phyloP scores from a whole-genome alignment of 2,113 vertebrate genomes.

The Strix uralensis region DNA sequence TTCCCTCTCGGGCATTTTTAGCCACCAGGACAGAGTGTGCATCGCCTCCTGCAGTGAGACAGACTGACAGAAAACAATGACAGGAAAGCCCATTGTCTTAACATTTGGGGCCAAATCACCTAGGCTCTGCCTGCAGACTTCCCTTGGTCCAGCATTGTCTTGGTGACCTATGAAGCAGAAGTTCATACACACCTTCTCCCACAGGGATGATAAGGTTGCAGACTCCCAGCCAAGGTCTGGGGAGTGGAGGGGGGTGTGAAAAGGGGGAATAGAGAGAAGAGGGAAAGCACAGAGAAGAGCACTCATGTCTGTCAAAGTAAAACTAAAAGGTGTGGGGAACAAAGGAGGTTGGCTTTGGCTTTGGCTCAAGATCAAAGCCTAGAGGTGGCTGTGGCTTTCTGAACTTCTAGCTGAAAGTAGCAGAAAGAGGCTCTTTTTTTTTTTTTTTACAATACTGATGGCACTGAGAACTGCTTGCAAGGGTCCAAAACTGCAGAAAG shows the following conservation, averaged over 20 bases:
- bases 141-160: not conserved
- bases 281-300: not conserved
- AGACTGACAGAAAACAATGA: not conserved
- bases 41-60: not conserved
- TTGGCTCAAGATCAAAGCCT: not conserved
- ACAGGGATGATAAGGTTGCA: not conserved
- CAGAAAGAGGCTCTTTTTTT: not conserved
- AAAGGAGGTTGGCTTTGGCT: not conserved
- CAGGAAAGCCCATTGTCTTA: conserved; percentile 7
- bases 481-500: not conserved
- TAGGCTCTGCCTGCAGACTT: not conserved
- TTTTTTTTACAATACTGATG: not conserved
- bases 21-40: not conserved
- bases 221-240: not conserved
- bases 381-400: not conserved
- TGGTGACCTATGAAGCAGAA: not conserved
- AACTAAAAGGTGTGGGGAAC: not conserved
- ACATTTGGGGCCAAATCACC: not conserved
- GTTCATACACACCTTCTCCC: not conserved
- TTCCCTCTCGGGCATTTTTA: not conserved
- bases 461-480: not conserved
- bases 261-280: not conserved
- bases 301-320: not conserved
- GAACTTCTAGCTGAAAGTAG: not conserved
- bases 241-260: not conserved